phyloP scores from a whole-genome alignment of 2,113 vertebrate species.

The Columba livia region DNA sequence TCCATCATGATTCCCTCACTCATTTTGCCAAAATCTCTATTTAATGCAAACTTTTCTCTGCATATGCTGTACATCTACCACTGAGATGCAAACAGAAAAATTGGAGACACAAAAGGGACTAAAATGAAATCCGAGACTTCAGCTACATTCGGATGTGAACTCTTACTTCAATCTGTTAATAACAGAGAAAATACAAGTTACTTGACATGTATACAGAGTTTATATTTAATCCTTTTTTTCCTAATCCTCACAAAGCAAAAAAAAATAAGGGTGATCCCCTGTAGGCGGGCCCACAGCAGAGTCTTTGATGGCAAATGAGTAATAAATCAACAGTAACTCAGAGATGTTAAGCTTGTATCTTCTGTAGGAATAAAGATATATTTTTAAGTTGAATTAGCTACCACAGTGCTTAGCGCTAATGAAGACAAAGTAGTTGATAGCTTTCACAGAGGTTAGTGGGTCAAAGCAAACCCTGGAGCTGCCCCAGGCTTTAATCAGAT shows the following conservation, averaged over 20 bases:
- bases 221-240: not conserved
- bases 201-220: not conserved
- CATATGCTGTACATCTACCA: not conserved
- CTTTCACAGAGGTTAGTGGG: not conserved
- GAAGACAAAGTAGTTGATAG: slow-evolving; percentile 22
- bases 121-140: slow-evolving; percentile 3
- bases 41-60: not conserved
- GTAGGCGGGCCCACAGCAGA: not conserved
- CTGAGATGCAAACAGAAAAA: slow-evolving; percentile 1
- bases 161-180: not conserved
- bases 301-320: not conserved
- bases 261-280: not conserved
- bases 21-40: not conserved
- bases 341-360: not conserved
- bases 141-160: not conserved
- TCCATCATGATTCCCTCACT: not conserved
- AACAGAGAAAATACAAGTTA: not conserved
- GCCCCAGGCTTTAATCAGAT: not conserved
- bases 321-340: slow-evolving; percentile 2
- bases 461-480: not conserved
- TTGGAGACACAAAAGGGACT: not conserved
- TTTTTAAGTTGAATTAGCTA: slow-evolving; percentile 14
- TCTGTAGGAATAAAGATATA: not conserved
- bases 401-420: not conserved
- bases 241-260: not conserved